A percentile compares a stretch with the other conserved stretches of the same genome.
These are phyloP conservation scores for Benthosema pterotum DNA, from an alignment of 2,797 vertebrate species.

Conservation along the genomic window DNA sequence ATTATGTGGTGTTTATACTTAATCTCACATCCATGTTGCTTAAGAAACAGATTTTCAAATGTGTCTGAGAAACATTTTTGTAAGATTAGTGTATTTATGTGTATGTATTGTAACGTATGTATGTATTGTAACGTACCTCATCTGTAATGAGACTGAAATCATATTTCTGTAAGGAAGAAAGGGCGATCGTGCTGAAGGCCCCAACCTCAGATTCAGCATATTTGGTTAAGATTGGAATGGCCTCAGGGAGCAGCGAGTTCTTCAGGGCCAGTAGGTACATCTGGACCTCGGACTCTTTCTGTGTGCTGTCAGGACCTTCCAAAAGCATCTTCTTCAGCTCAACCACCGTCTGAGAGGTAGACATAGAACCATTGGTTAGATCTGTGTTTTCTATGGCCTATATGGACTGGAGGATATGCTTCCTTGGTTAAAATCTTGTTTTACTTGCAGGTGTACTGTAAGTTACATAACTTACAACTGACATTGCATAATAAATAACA, in stretches of 20 bases:
- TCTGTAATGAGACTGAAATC: constrained; percentile 81
- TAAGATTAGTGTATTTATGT: too few relatives aligned
- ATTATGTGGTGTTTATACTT: too few relatives aligned
- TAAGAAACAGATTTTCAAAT: background rate
- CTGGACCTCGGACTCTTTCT: constrained; percentile 83
- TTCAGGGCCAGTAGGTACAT: constrained; percentile 94
- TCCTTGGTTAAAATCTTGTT: too few relatives aligned
- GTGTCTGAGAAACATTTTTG: background rate
- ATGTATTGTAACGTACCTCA: constrained; percentile 79
- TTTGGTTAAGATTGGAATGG: constrained; percentile 87
- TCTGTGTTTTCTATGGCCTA: background rate
- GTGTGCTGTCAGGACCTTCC: constrained; percentile 83
- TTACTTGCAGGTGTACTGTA: too few relatives aligned
- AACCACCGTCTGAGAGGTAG: constrained; percentile 80
- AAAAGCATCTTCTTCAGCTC: constrained; percentile 91
- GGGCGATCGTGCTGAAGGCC: constrained; percentile 84
- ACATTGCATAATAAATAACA: background rate
- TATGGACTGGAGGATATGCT: too few relatives aligned
- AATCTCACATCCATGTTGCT: too few relatives aligned
- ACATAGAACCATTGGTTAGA: constrained; percentile 1
- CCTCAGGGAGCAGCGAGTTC: constrained; percentile 91
- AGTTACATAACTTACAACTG: too few relatives aligned
- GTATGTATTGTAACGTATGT: constrained; percentile 53
- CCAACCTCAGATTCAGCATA: constrained; percentile 88
- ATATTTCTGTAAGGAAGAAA: constrained; percentile 90